Evolutionary conservation across 2,797 vertebrate species (phyloP).

Genomic region (Cossypha caffra): DNA sequence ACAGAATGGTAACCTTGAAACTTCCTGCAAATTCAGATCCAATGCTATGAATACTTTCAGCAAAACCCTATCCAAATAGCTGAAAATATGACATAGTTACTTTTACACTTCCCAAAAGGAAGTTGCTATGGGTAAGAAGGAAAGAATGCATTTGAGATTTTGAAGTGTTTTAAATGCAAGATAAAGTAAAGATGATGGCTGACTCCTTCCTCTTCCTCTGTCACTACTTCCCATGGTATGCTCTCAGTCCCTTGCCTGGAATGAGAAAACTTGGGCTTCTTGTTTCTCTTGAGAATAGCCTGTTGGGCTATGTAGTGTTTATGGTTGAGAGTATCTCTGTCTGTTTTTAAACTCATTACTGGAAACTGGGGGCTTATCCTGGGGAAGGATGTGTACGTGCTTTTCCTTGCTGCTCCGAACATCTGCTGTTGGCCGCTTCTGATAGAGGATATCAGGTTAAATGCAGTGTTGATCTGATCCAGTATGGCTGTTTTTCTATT

Average conservation of each 20-base stretch:
- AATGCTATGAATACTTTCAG: background rate
- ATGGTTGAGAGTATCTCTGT: background rate
- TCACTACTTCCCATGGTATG: background rate
- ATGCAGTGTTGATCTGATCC: background rate
- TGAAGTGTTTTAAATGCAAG: background rate
- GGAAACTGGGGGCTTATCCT: background rate
- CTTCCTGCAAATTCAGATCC: background rate
- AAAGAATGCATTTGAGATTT: background rate
- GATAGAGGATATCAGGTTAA: background rate
- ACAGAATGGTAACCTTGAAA: background rate
- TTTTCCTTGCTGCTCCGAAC: background rate
- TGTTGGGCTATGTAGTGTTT: background rate
- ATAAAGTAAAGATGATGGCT: background rate
- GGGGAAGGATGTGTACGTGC: background rate
- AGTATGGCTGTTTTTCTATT: background rate
- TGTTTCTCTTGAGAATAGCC: background rate
- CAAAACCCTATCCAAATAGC: background rate
- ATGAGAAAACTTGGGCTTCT: background rate
- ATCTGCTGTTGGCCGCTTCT: background rate
- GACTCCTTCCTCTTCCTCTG: background rate
- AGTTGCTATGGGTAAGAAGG: background rate
- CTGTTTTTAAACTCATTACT: background rate
- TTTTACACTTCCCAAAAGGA: background rate
- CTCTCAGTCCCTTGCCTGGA: background rate
- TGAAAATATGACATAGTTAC: background rate